Conservation (phyloP, 2,888 invertebrate species). For the Andrena bucephala region DNA sequence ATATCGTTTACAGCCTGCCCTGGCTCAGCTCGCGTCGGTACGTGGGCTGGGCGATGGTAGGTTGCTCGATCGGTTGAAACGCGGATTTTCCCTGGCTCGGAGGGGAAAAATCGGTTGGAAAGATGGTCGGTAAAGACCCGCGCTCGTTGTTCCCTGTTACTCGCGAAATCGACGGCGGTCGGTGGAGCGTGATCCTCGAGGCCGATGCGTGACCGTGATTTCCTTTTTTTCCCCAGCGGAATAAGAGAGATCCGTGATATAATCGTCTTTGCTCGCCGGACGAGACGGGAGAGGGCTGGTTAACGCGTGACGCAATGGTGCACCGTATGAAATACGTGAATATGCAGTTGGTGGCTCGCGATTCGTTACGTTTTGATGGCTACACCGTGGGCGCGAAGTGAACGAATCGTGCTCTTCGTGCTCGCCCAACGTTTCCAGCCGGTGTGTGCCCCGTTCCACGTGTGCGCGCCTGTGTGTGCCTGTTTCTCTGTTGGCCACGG, state of each 20-base stretch:
- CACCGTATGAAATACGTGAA: slow-evolving; percentile 6
- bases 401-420: slow-evolving; percentile 1
- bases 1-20: not conserved
- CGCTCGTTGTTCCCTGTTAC: not conserved
- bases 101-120: not conserved
- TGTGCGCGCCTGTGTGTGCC: not conserved
- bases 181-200: slow-evolving; percentile 6
- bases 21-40: slow-evolving; percentile 7
- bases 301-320: not conserved
- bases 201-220: slow-evolving; percentile 21
- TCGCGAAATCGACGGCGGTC: not conserved
- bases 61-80: not conserved
- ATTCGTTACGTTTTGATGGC: slow-evolving; percentile 17
- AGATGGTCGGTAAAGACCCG: not conserved
- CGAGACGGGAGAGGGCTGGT: not conserved
- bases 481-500: not conserved
- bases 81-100: not conserved
- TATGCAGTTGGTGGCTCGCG: not conserved
- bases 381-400: not conserved
- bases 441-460: not conserved
- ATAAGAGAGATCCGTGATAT: slow-evolving; percentile 2
- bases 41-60: not conserved
- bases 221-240: slow-evolving; percentile 4
- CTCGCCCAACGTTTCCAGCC: not conserved
- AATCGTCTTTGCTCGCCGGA: not conserved